phyloP scores from a whole-genome alignment of 2,888 invertebrate genomes.

The Pristionchus exspectatus region DNA sequence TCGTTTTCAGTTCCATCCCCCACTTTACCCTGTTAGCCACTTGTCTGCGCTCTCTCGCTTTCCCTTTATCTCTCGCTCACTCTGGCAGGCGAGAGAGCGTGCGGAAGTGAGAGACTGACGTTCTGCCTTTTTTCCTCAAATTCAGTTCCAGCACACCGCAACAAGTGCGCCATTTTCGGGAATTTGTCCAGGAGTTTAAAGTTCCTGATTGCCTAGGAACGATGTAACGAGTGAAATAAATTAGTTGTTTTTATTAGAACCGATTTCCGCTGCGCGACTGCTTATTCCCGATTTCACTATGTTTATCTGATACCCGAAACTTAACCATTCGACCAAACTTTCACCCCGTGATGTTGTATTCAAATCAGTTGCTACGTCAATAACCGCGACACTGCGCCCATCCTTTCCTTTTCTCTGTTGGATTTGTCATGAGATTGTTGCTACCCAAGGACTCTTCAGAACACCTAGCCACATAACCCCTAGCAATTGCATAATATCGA shows the following conservation, averaged over 20 bases:
- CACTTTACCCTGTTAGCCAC: constrained; percentile 26
- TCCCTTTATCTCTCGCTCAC: not conserved
- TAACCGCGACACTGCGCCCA: too few species aligned
- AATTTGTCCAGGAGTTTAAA: not conserved
- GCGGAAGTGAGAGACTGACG: constrained; percentile 23
- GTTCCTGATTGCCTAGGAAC: not conserved
- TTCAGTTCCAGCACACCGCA: not conserved
- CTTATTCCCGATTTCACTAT: too few species aligned
- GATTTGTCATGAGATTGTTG: too few species aligned
- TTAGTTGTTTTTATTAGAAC: too few species aligned
- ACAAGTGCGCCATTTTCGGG: not conserved
- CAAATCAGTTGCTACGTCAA: too few species aligned
- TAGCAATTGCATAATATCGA: not conserved
- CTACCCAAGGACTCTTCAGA: too few species aligned
- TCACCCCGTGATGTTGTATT: too few species aligned
- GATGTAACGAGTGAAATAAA: not conserved
- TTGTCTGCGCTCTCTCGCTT: constrained; percentile 16
- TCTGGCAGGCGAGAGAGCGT: not conserved
- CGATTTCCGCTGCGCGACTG: too few species aligned
- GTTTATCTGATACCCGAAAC: too few species aligned
- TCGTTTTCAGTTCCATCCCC: constrained; percentile 14
- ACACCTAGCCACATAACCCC: constrained; percentile 43
- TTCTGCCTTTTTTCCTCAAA: not conserved
- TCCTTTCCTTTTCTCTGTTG: too few species aligned
- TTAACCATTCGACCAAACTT: too few species aligned